Percentiles rank a stretch among this genome's conserved stretches.
Evolutionary conservation across 2,888 invertebrate genomes (phyloP).

Genomic region (Drosophila prostipennis): DNA sequence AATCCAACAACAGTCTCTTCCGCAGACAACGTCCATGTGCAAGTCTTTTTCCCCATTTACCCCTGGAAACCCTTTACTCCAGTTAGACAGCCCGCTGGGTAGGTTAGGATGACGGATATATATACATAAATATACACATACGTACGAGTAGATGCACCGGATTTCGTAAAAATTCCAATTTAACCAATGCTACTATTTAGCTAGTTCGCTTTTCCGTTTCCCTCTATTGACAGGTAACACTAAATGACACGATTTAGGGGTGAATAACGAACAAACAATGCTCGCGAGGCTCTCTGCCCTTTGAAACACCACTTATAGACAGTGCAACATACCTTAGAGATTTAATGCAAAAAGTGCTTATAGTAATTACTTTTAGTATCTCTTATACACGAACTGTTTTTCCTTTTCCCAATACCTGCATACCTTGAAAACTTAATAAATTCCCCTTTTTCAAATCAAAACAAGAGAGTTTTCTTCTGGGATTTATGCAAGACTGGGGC

Average conservation of each 20-base stretch:
- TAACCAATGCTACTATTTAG: conserved; percentile 30
- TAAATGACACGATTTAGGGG: conserved; percentile 13
- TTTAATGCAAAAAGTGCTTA: conserved; percentile 59
- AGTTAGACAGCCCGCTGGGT: conserved; percentile 32
- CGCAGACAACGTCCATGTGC: conserved; percentile 29
- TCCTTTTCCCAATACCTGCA: conserved; percentile 35
- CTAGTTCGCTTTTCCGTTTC: conserved; percentile 24
- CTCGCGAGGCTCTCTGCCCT: conserved; percentile 58
- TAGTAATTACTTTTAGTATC: conserved; percentile 38
- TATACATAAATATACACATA: conserved; percentile 40
- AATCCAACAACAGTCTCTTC: conserved; percentile 16
- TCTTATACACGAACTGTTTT: conserved; percentile 28
- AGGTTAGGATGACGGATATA: conserved; percentile 50
- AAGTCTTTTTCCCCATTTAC: conserved; percentile 10
- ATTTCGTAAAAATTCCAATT: conserved; percentile 71
- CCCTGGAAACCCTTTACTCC: not conserved
- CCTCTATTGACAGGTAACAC: conserved; percentile 16
- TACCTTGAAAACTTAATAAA: conserved; percentile 55
- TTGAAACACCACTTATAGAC: conserved; percentile 29
- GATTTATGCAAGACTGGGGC: no score
- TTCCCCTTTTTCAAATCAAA: conserved; percentile 42
- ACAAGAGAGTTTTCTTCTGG: conserved; percentile 10
- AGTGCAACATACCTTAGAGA: conserved; percentile 38
- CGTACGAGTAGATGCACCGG: conserved; percentile 52
- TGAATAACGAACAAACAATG: conserved; percentile 26